Evolutionary conservation across 2,888 invertebrate species (phyloP), one percentile per base, ranked within the genome.

Genomic region (Leptinotarsa haldemani): DNA sequence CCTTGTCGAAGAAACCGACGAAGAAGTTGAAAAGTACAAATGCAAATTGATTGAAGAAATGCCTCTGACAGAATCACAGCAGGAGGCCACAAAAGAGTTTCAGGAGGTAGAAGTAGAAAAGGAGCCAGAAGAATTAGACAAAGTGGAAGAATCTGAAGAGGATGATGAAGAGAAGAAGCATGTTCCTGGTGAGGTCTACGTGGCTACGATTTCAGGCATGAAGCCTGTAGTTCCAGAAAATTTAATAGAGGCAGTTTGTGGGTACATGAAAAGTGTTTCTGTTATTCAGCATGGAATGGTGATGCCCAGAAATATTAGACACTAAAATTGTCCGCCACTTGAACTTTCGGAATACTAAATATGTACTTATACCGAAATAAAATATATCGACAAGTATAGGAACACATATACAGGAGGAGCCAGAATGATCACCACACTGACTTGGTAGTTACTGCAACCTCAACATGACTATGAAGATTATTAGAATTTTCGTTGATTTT

Each of bases 241-340:
- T 0, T 86, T 90, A 18, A 85, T 91, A 0, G 82, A 85, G 0
- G 90, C 89, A 4, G 90, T 93, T 56, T 83, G 88, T 12, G 88
- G 89, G 4, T 92, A 91, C 78, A 89, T 90, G 63, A 80, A 84
- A 15, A 89, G 89, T 13, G 88, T 89, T 25, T 88, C 90, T 40
- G 88, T 88, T 76, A 86, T 89, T 3, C 94, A 94, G 74, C 90
- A 90, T 0, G 92, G 92, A 1, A 87, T 92, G 87, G 90, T 93
- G 30, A 93, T 93, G 90, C 93, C 94, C 0, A 89, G 94, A 79
- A 93, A 94, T 82, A 89, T 94, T 3, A 87, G 92, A 3, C 93
- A 94, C 80, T 91, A 91, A 79, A 88, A 91, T 68, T 94, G 93
- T 78, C 94, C 94, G 1, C 91, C 93, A 0, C 82, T 94, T 76